Conservation (phyloP, 1,140 invertebrate species). For the Schlechtendalia chinensis region DNA sequence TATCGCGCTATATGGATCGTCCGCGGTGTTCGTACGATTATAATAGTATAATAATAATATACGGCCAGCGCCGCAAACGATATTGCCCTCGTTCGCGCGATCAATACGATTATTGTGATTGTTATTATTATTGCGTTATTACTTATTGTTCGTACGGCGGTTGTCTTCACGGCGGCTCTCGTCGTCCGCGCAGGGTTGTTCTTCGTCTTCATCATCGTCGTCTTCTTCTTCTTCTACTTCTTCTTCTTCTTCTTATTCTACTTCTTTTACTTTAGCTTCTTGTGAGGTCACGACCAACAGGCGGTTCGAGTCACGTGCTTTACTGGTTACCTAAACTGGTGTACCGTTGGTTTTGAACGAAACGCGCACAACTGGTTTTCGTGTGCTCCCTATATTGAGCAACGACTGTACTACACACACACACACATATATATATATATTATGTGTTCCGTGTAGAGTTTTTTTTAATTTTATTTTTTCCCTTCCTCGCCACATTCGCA, state of each 20-base stretch:
- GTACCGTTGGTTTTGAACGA: slow-evolving; percentile 48
- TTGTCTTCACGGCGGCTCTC: neutral
- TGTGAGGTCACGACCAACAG: slow-evolving; percentile 43
- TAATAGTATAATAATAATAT: no score
- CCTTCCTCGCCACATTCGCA: no score
- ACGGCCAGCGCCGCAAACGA: no score
- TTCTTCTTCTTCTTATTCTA: no score
- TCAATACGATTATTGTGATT: neutral
- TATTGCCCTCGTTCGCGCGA: neutral
- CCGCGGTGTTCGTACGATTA: no score
- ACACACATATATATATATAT: neutral
- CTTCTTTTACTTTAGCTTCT: no score
- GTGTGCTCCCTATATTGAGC: slow-evolving; percentile 29
- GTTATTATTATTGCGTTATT: no score
- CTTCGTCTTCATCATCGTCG: neutral
- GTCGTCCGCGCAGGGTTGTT: slow-evolving; percentile 13
- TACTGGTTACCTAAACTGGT: slow-evolving; percentile 46
- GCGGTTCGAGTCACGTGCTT: slow-evolving; percentile 50
- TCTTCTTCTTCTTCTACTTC: no score
- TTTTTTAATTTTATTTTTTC: slow-evolving; percentile 16
- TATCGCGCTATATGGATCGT: no score
- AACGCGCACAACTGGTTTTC: slow-evolving; percentile 43
- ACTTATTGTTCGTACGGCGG: neutral
- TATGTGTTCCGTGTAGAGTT: neutral
- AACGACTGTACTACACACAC: neutral